These are phyloP conservation scores for Calephelis virginiensis DNA, from an alignment of 1,140 invertebrate genomes.

Conservation along the genomic window DNA sequence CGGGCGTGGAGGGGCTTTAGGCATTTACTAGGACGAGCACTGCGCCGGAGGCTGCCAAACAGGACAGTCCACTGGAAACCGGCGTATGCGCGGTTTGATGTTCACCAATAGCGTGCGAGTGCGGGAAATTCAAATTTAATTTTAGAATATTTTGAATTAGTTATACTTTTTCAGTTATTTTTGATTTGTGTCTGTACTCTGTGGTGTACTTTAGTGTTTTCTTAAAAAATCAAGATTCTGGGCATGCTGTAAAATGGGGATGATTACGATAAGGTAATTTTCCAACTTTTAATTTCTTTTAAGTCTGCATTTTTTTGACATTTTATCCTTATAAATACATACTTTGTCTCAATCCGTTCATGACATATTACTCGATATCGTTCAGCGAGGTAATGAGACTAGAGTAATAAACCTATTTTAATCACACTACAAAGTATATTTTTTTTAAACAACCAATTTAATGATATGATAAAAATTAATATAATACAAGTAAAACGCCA, in stretches of 20 bases:
- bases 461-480: too few relatives aligned
- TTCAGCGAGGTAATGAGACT: too few relatives aligned
- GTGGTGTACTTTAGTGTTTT: conserved; percentile 50
- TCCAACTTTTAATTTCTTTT: not conserved
- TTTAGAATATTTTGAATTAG: conserved; percentile 24
- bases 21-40: conserved; percentile 13
- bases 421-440: too few relatives aligned
- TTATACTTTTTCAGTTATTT: conserved; percentile 31
- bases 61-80: conserved; percentile 46
- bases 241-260: conserved; percentile 67
- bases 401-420: too few relatives aligned
- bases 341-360: too few relatives aligned
- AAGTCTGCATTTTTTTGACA: too few relatives aligned
- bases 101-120: conserved; percentile 28
- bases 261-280: conserved; percentile 56
- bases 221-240: conserved; percentile 38
- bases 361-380: too few relatives aligned
- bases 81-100: conserved; percentile 50
- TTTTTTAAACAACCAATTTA: too few relatives aligned
- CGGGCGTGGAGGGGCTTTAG: conserved; percentile 44
- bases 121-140: conserved; percentile 58
- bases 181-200: conserved; percentile 39
- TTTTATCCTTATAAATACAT: too few relatives aligned
- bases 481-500: too few relatives aligned
- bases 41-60: conserved; percentile 49